phyloP scores from a whole-genome alignment of 2,113 vertebrate genomes.

The Leucoraja erinaceus region DNA sequence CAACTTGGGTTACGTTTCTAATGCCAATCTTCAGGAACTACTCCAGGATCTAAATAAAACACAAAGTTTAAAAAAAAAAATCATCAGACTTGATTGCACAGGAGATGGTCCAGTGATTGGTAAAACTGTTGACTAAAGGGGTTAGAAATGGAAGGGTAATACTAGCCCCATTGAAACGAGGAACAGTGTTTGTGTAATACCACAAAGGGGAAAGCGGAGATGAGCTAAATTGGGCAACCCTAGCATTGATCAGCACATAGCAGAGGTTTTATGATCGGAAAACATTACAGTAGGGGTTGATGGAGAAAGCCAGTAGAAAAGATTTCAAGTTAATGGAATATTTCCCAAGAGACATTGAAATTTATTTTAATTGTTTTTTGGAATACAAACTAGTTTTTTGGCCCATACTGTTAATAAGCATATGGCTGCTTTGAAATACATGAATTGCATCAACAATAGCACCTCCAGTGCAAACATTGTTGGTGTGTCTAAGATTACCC shows the following conservation, averaged over 20 bases:
- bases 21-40: too few species aligned
- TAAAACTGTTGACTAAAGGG: neutral
- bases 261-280: neutral
- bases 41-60: too few species aligned
- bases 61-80: too few species aligned
- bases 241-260: neutral
- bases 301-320: neutral
- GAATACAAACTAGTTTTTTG: neutral
- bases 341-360: neutral
- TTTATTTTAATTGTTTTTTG: conserved; percentile 6
- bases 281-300: neutral
- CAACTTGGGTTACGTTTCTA: too few species aligned
- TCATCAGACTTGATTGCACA: neutral
- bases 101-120: neutral
- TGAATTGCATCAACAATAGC: neutral
- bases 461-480: neutral
- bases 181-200: neutral
- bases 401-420: neutral
- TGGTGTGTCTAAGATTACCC: neutral
- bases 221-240: neutral
- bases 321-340: neutral
- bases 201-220: neutral
- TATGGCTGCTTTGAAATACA: neutral
- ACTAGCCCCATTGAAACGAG: neutral
- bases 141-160: neutral